Conservation (phyloP, 2,888 invertebrate species). For the Cremastobaeus sp. region DNA sequence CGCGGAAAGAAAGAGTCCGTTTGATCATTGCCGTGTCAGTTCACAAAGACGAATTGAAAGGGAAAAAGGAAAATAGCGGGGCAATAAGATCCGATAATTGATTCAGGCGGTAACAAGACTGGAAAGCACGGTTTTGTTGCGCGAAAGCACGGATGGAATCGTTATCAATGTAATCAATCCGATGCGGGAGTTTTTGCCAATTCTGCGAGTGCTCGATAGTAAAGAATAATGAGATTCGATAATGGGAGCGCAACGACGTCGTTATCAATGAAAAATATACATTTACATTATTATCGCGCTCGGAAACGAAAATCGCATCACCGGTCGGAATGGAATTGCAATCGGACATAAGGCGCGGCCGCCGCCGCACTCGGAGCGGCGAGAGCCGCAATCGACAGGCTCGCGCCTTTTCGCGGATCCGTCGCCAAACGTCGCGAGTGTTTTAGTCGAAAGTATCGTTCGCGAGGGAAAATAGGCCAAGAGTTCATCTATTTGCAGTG, state of each 20-base stretch:
- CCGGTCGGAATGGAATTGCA: conserved; percentile 19
- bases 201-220: conserved; percentile 28
- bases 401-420: conserved; percentile 23
- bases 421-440: conserved; percentile 40
- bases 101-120: too few relatives aligned
- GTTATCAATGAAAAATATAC: conserved; percentile 25
- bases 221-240: conserved; percentile 39
- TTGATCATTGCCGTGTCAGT: too few relatives aligned
- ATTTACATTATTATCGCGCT: conserved; percentile 23
- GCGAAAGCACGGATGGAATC: conserved; percentile 22
- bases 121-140: conserved; percentile 18
- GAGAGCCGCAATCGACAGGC: conserved; percentile 1
- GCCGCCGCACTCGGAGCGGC: conserved; percentile 10
- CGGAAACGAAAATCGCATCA: conserved; percentile 28
- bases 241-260: conserved; percentile 23
- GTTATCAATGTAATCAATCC: conserved; percentile 36
- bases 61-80: not conserved
- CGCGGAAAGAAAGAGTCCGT: too few relatives aligned
- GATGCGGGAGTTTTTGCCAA: conserved; percentile 17
- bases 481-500: conserved; percentile 77
- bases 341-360: conserved; percentile 19
- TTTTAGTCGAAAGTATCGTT: conserved; percentile 39
- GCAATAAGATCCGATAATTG: too few relatives aligned
- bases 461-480: conserved; percentile 77
- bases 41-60: conserved; percentile 4